phyloP scores from a whole-genome alignment of 2,797 vertebrate species.

The Enteromius thamalakanensis region DNA sequence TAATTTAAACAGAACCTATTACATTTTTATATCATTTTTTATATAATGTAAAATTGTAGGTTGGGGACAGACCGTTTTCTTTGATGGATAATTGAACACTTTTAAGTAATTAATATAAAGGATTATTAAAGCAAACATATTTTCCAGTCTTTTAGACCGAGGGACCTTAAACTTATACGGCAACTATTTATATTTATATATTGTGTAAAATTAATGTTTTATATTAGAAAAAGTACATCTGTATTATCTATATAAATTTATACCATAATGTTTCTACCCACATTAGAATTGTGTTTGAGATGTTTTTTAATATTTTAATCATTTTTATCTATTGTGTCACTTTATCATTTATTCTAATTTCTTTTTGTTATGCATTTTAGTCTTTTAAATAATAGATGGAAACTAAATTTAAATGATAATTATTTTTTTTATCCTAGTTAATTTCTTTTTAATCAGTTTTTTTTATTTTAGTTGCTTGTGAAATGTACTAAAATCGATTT shows the following conservation, averaged over 20 bases:
- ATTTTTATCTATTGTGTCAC: neutral
- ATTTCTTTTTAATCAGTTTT: neutral
- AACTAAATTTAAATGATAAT: too few relatives aligned
- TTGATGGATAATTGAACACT: neutral
- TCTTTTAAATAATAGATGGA: too few relatives aligned
- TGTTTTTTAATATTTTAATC: neutral
- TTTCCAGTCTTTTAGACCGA: neutral
- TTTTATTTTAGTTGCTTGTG: neutral
- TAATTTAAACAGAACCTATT: neutral
- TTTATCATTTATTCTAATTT: neutral
- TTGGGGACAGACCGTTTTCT: neutral
- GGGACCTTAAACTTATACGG: too few relatives aligned
- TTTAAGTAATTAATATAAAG: neutral
- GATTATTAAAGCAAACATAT: neutral
- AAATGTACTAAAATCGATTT: neutral
- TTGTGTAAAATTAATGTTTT: neutral
- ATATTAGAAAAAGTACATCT: neutral
- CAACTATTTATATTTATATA: neutral
- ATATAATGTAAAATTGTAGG: neutral
- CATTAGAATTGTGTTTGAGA: neutral
- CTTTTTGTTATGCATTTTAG: neutral
- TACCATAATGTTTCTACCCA: too few relatives aligned
- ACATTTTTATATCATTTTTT: neutral
- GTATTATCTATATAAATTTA: neutral
- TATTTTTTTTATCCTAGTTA: neutral